Evolutionary conservation across 2,888 invertebrate species (phyloP), one percentile per base, ranked within the genome.

Genomic region (Acholoe squamosa): DNA sequence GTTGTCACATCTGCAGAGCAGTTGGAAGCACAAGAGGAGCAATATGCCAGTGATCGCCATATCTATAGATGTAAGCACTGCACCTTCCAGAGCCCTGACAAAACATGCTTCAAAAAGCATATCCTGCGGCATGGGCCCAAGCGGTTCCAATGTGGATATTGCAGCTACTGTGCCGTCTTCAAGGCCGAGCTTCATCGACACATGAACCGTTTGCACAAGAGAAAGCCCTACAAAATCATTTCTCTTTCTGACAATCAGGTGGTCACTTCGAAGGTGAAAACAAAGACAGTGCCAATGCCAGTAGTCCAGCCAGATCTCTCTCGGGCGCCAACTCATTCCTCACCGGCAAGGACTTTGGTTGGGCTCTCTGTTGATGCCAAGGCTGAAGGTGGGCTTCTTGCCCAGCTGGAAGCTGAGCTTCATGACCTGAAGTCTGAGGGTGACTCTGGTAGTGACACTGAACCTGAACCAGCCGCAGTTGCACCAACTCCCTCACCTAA

Each of bases 91-190:
- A 86, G 86, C 54, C 52, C 86, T 16, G 86, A 54, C 52, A 86
- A 86, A 54, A 86, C 25, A 10, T 86, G 86, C 54, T 86, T 86
- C 54, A 86, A 86, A 22, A 91, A 91, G 12, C 92, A 92, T 91
- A 89, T 91, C 43, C 89, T 92, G 43, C 91, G 92, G 71, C 92
- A 92, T 84, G 92, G 92, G 0, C 92, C 92, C 3, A 90, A 91
- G 89, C 77, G 92, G 7, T 80, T 92, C 89, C 90, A 92, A 91
- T 92, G 92, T 89, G 90, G 89, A 31, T 92, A 92, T 90, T 92
- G 92, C 89, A 77, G 89, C 56, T 91, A 89, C 89, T 86, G 67
- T 16, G 90, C 89, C 10, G 91, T 91, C 90, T 92, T 91, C 80
- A 92, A 92, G 22, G 90, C 90, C 34, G 88, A 91, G 28, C 91